Evolutionary conservation across 2,797 vertebrate species (phyloP), one percentile per base, ranked within the genome.

Genomic region (Chaenodraco wilsoni): DNA sequence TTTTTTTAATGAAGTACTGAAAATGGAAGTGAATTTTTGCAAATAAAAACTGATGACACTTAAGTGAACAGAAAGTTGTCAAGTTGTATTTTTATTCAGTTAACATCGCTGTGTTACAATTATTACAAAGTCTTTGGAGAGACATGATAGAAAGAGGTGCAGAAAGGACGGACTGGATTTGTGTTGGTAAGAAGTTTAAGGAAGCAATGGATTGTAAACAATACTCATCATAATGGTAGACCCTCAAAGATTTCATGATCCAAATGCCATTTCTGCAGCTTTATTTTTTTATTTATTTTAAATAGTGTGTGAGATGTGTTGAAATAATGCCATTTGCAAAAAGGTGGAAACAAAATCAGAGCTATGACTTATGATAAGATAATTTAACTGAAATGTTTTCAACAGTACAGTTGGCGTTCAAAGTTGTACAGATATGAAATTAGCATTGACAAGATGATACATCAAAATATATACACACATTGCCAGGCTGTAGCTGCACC

Each of bases 81-180:
- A 37, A 0, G 17, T 9, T 33, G 27, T 27, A 9, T 1, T 73
- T 85, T 80, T 80, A 79, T 88, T 90, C 45, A 76, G 69, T 83
- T 72, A 58, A 51, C 12, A 61, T 72, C 62, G 37, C 17, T 58
- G 54, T 0, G 31, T 64, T 60, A 49, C 44, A 49, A 56, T 56
- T 46, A 46, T 50, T 74, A 3, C 19, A 75, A 75, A 55, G 52
- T 62, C 16, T 37, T 74, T 40, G 13, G 5, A 75, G 16, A 16
- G 27, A 69, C 72, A 52, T 63, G 45, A 83, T 13, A 61, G n/a
- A 76, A 58, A 78, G 12, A 58, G 83, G 50, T 81, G 69, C 65
- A 83, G 55, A 69, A n/a, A 48, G 37, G 21, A 59, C 1, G 1
- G 58, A 68, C 14, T 33, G n/a, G 43, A 58, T 17, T 41, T 16